Base-by-base conservation (phyloP, 2,888 invertebrate genomes). In the Eupelmus urozonus region DNA sequence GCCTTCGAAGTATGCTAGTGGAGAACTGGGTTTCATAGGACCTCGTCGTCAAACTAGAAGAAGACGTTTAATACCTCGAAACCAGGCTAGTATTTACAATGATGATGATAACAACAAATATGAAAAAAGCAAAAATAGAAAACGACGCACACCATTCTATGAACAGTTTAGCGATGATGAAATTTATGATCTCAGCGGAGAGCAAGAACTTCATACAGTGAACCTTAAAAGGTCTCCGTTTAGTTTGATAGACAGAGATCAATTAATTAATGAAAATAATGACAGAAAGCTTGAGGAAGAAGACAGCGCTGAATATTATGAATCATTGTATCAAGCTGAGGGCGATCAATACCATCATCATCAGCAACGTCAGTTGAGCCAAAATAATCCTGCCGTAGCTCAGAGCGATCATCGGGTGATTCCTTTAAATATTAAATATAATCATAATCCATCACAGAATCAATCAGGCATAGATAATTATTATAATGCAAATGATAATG, bases 151-250 rank as follows among this genome's bases (percentile, higher is more conserved):
- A 25, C 34, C 57, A 34, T 16, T 51, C 0, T 20, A 73, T 25
- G 51, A 65, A n/a, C 18, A 34, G 2, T 20, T 53, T 1, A 55
- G 13, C 25, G 53, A 70, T 13, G 69, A 69, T 5, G 45, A 72
- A 34, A 34, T 57, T 1, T 63, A 51, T 2, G 20, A 69, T 20
- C 16, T n/a, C 0, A 72, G 40, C 11, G 29, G 53, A 13, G 55
- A 70, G n/a, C 42, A 67, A 57, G 67, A 66, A 11, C 40, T 16
- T 20, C 55, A 1, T 18, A n/a, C 42, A n/a, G n/a, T 11, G 2
- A 75, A 72, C 60, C 27, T 11, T 9, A 76, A 72, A 63, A 66
- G 63, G 42, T 79, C 53, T 1, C 63, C 76, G 9, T 49, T 55
- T 29, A 40, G 2, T 71, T 57, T n/a, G 2, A 18, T 40, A 5